Conservation (phyloP, 1,140 invertebrate species). For the Chelonus insularis region DNA sequence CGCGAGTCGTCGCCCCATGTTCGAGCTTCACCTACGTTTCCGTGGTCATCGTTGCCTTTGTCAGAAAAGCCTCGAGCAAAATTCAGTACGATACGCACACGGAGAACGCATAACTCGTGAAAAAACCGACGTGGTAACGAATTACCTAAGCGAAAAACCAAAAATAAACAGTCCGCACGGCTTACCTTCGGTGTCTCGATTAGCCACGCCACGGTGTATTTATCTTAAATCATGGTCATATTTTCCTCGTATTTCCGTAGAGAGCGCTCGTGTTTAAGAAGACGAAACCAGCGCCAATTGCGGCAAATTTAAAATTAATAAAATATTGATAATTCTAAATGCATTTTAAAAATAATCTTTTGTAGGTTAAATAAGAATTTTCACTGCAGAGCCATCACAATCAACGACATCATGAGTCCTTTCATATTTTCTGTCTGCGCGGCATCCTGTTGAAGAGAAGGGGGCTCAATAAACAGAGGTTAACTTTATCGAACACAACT, state of each 20-base stretch:
- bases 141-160: conserved; percentile 38
- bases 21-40: conserved; percentile 47
- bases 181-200: conserved; percentile 69
- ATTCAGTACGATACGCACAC: conserved; percentile 33
- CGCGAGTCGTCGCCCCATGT: conserved; percentile 37
- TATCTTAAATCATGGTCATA: too few relatives aligned
- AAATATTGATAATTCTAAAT: too few relatives aligned
- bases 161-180: conserved; percentile 50
- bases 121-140: conserved; percentile 35
- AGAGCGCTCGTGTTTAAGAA: too few relatives aligned
- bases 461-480: conserved; percentile 8
- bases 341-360: too few relatives aligned
- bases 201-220: too few relatives aligned
- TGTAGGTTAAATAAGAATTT: too few relatives aligned
- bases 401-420: too few relatives aligned
- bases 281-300: too few relatives aligned
- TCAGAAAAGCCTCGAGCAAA: conserved; percentile 41
- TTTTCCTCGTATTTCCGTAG: too few relatives aligned
- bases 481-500: conserved; percentile 27
- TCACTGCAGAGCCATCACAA: too few relatives aligned
- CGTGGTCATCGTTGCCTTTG: conserved; percentile 43
- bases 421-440: too few relatives aligned
- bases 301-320: too few relatives aligned
- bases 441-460: not conserved
- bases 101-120: conserved; percentile 38